Evolutionary conservation across 92 coral and sea anemone species (phyloP).

Genomic region (Paramuricea clavata): DNA sequence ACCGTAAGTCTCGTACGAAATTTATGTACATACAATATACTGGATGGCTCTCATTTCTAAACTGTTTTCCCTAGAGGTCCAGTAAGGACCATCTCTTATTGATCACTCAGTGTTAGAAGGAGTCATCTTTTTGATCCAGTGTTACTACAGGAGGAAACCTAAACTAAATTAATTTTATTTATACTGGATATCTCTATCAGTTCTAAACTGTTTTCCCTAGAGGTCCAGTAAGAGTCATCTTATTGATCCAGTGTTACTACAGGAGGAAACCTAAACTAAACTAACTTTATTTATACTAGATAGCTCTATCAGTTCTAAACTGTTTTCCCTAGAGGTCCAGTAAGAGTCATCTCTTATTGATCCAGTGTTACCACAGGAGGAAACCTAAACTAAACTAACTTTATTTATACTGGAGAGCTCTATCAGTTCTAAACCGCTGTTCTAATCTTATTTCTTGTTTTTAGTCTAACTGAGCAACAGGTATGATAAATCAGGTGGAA

Average conservation of each 20-base stretch:
- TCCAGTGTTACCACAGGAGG: too few species aligned
- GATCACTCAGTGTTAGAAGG: too few species aligned
- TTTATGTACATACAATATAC: too few species aligned
- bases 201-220: background rate
- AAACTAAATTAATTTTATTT: too few species aligned
- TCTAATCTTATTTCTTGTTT: background rate
- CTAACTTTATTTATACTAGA: background rate
- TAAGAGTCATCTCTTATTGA: background rate
- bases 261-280: too few species aligned
- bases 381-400: too few species aligned
- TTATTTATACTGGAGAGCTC: background rate
- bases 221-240: background rate
- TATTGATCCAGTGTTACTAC: background rate
- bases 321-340: background rate
- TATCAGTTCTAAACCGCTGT: background rate
- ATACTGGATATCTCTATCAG: background rate
- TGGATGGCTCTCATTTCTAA: too few species aligned
- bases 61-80: too few species aligned
- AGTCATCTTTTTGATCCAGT: too few species aligned
- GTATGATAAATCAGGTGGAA: background rate
- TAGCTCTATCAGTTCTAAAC: too few species aligned
- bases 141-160: too few species aligned
- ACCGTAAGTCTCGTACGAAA: background rate
- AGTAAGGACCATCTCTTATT: background rate
- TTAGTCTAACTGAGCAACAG: conserved; percentile 8